phyloP scores from a whole-genome alignment of 92 coral and sea anemone species.

The Phenganax subtilis region DNA sequence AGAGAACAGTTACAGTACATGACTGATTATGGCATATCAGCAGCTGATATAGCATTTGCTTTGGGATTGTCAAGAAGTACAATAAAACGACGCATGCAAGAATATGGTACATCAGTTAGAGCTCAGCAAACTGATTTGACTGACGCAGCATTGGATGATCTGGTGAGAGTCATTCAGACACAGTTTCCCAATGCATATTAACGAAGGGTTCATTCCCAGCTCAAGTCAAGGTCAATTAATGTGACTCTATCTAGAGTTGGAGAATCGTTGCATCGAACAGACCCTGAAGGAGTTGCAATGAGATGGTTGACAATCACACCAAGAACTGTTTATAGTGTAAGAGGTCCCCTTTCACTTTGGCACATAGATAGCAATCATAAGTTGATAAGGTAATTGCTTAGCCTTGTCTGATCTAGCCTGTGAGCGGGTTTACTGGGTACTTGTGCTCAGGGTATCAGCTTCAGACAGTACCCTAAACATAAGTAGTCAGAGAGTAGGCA shows the following conservation, averaged over 20 bases:
- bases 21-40: no score
- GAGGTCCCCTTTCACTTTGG: conserved; percentile 64
- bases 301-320: conserved; percentile 64
- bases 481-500: no score
- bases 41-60: no score
- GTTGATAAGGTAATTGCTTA: conserved; percentile 49
- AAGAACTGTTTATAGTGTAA: conserved; percentile 50
- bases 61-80: no score
- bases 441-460: no score
- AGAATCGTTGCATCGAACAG: conserved; percentile 64
- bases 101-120: no score
- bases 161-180: conserved; percentile 35
- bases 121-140: no score
- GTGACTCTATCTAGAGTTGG: conserved; percentile 52
- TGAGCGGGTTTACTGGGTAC: no score
- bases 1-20: no score
- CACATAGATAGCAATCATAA: conserved; percentile 71
- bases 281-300: conserved; percentile 64
- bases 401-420: background rate
- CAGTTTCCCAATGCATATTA: conserved; percentile 55
- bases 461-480: no score
- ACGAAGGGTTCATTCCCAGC: conserved; percentile 59
- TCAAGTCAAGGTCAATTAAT: conserved; percentile 36
- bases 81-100: no score
- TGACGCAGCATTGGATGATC: no score